phyloP scores from a whole-genome alignment of 2,797 vertebrate species.

The Vipera ursinii region DNA sequence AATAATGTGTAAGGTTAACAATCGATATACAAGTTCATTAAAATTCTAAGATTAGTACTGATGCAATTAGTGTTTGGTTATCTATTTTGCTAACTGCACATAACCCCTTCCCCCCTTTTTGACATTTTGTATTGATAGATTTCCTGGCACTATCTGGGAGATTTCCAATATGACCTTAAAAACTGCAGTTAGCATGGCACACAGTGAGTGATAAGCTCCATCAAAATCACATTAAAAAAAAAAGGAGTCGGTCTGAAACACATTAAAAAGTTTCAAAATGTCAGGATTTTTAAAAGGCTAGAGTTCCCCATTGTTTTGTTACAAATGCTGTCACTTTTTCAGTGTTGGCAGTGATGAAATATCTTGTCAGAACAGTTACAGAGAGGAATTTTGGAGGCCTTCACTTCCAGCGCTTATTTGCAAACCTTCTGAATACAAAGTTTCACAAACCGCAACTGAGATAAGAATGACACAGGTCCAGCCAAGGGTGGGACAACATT shows the following conservation, averaged over 20 bases:
- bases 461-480: background rate
- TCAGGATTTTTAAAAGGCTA: conserved; percentile 4
- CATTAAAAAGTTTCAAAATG: conserved; percentile 16
- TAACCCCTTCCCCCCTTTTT: background rate
- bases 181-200: background rate
- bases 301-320: background rate
- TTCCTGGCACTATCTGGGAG: background rate
- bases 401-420: background rate
- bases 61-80: background rate
- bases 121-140: conserved; percentile 1
- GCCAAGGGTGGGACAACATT: background rate
- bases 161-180: background rate
- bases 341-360: background rate
- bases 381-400: background rate
- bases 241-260: background rate
- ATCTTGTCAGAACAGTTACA: background rate
- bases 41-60: background rate
- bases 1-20: background rate
- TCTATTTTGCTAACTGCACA: background rate
- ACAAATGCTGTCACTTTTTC: background rate
- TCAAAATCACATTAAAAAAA: background rate
- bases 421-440: background rate
- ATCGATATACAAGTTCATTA: background rate
- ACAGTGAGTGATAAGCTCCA: background rate
- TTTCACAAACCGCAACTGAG: background rate